A percentile compares a stretch with the other conserved stretches of the same genome.
phyloP scores from a whole-genome alignment of 1,140 invertebrate genomes.

The Heterodera schachtii region DNA sequence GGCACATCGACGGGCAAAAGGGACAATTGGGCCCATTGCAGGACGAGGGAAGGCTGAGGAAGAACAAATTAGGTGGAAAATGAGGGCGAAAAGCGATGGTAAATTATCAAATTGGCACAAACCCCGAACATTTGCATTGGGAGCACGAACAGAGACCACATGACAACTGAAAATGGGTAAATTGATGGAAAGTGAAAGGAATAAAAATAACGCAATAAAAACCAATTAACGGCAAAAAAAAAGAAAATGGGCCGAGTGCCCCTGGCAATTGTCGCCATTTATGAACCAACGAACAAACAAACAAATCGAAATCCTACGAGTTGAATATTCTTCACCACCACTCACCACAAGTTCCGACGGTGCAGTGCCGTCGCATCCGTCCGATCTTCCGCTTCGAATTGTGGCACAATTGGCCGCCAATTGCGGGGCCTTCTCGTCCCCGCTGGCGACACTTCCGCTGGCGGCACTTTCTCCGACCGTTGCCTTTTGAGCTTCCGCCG shows the following conservation, averaged over 20 bases:
- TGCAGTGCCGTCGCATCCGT: slow-evolving; percentile 6
- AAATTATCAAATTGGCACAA: background rate
- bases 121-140: slow-evolving; percentile 20
- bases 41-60: background rate
- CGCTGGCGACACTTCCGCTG: background rate
- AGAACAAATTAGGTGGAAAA: background rate
- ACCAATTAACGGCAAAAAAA: too few relatives aligned
- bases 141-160: slow-evolving; percentile 25
- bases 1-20: slow-evolving; percentile 19
- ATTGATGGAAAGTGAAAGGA: too few relatives aligned
- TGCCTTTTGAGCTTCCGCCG: background rate
- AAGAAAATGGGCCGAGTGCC: too few relatives aligned
- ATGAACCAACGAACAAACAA: background rate
- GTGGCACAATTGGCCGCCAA: background rate
- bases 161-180: background rate
- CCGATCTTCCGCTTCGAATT: background rate
- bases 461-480: background rate
- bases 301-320: background rate
- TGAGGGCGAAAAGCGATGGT: background rate
- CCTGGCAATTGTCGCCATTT: too few relatives aligned
- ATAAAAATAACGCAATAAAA: background rate
- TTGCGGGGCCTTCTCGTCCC: background rate
- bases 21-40: slow-evolving; percentile 23
- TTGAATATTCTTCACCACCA: too few relatives aligned
- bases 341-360: background rate